These are phyloP conservation scores for Apogon talboti DNA, from an alignment of 2,797 vertebrate species.

Conservation along the genomic window DNA sequence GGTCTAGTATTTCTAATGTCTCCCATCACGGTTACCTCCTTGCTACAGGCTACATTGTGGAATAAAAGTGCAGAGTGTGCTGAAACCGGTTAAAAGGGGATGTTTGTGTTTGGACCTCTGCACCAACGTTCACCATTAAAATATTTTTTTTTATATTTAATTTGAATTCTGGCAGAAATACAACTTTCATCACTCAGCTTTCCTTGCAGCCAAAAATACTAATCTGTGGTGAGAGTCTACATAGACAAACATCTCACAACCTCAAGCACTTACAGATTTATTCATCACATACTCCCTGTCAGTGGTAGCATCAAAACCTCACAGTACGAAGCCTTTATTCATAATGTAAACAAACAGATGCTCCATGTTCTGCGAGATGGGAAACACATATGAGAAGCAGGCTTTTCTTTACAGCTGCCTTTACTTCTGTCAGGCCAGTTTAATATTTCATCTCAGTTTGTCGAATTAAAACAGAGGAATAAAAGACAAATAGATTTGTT, in stretches of 20 bases:
- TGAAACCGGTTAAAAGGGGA: no score
- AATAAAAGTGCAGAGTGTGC: no score
- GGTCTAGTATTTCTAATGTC: no score
- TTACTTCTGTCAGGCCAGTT: constrained; percentile 13
- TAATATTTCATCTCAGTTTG: constrained; percentile 5
- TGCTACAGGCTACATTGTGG: no score
- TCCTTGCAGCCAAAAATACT: constrained; percentile 39
- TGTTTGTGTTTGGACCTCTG: no score
- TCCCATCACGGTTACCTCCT: no score
- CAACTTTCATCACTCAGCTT: constrained; percentile 6
- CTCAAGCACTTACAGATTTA: constrained; percentile 30
- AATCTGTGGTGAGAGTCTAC: constrained; percentile 36
- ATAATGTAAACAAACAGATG: constrained; percentile 28
- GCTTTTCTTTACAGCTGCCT: constrained; percentile 12
- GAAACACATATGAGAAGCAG: neutral
- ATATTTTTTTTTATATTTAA: neutral
- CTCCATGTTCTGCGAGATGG: neutral
- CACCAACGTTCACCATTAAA: no score
- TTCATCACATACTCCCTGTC: constrained; percentile 10
- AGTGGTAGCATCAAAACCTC: constrained; percentile 18
- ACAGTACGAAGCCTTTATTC: constrained; percentile 18
- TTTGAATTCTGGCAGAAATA: neutral
- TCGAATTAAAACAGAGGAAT: neutral
- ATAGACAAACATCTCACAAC: constrained; percentile 50
- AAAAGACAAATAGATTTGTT: constrained; percentile 1